These are phyloP conservation scores for Butorides virescens DNA, from an alignment of 2,113 vertebrate genomes.

Conservation along the genomic window DNA sequence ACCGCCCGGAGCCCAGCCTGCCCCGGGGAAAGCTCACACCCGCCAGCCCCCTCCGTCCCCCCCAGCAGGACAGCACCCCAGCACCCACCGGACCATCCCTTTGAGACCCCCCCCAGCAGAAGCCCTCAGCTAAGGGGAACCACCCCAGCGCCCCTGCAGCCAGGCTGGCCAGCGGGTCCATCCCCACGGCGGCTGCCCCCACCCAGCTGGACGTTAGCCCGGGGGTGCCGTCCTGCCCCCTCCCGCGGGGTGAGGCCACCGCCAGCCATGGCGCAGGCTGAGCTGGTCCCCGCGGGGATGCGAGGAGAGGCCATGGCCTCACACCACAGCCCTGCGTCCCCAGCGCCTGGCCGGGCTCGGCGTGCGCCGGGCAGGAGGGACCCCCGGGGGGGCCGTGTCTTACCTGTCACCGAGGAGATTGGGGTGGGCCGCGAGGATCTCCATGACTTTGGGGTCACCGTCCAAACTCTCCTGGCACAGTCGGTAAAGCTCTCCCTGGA, in stretches of 20 bases:
- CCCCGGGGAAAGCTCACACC: neutral
- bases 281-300: neutral
- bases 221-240: neutral
- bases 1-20: neutral
- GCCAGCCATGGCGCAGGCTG: neutral
- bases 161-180: neutral
- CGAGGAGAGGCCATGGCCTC: neutral
- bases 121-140: neutral
- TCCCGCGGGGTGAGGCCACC: neutral
- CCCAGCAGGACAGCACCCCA: neutral
- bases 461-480: slow-evolving; percentile 81
- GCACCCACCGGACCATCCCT: rapidly evolving
- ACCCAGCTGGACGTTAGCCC: neutral
- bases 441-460: slow-evolving; percentile 68
- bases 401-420: slow-evolving; percentile 85
- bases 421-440: slow-evolving; percentile 70
- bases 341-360: rapidly evolving
- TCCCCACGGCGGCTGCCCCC: rapidly evolving
- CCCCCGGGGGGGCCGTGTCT: neutral
- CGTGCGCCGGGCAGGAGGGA: neutral
- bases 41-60: neutral
- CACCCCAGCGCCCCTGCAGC: neutral
- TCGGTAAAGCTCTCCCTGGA: slow-evolving; percentile 80
- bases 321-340: neutral
- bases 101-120: neutral